A percentile compares a stretch with the other conserved stretches of the same genome.
phyloP scores from a whole-genome alignment of 2,797 vertebrate genomes.

The Stomatorhinus walkeri region DNA sequence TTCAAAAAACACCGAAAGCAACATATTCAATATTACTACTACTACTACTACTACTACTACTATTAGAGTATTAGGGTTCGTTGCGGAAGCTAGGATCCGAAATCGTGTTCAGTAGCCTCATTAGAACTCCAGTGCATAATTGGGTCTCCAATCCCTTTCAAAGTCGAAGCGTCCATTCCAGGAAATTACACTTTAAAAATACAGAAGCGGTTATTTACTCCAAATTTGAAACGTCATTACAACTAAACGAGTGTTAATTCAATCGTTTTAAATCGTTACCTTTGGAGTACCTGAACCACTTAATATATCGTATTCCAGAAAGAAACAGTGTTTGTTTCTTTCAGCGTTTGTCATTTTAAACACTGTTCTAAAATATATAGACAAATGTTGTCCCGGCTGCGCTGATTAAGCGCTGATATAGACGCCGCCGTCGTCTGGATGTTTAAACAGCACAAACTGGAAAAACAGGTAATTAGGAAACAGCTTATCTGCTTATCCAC shows the following conservation, averaged over 20 bases:
- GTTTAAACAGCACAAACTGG: background rate
- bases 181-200: background rate
- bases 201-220: background rate
- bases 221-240: background rate
- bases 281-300: background rate
- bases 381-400: background rate
- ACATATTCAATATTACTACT: background rate
- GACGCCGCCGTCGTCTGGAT: background rate
- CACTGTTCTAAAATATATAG: background rate
- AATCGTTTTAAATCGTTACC: background rate
- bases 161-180: background rate
- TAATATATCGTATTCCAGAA: background rate
- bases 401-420: background rate
- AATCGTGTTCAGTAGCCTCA: background rate
- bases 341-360: background rate
- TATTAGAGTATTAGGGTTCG: background rate
- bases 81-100: background rate
- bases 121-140: background rate
- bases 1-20: background rate
- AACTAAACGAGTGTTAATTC: background rate
- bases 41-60: background rate
- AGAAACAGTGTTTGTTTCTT: background rate
- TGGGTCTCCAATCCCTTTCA: background rate
- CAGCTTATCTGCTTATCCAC: background rate
- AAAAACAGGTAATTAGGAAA: background rate